Conservation (phyloP, 64 coral and sea anemone species). For the Astreopora myriophthalma region DNA sequence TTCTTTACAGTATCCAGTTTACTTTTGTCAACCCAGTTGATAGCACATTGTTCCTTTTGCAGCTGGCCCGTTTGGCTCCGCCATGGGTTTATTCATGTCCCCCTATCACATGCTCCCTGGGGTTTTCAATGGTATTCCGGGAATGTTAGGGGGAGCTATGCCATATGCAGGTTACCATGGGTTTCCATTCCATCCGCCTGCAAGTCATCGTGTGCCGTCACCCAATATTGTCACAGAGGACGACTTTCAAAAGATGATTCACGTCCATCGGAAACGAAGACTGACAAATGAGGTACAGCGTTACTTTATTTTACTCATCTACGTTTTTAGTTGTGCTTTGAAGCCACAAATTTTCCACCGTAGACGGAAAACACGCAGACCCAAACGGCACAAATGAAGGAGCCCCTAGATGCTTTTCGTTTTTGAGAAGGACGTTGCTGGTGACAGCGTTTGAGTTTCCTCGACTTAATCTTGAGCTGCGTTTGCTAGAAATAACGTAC, state of each 20-base stretch:
- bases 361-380: too few species aligned
- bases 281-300: conserved; percentile 70
- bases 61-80: neutral
- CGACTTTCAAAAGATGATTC: conserved; percentile 90
- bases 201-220: conserved; percentile 29
- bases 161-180: conserved; percentile 75
- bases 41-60: neutral
- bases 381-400: too few species aligned
- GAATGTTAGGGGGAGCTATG: conserved; percentile 58
- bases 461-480: too few species aligned
- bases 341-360: too few species aligned
- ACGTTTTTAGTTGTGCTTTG: too few species aligned
- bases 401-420: too few species aligned
- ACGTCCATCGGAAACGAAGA: conserved; percentile 83
- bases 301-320: neutral
- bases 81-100: conserved; percentile 19
- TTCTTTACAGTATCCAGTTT: too few species aligned
- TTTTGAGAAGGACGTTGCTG: too few species aligned
- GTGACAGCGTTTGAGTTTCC: too few species aligned
- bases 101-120: conserved; percentile 9
- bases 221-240: conserved; percentile 74
- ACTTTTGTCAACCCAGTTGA: too few species aligned
- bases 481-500: too few species aligned
- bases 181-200: conserved; percentile 61
- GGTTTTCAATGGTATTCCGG: conserved; percentile 1